Conservation (phyloP, 2,113 vertebrate genomes). For the Chionis minor region DNA sequence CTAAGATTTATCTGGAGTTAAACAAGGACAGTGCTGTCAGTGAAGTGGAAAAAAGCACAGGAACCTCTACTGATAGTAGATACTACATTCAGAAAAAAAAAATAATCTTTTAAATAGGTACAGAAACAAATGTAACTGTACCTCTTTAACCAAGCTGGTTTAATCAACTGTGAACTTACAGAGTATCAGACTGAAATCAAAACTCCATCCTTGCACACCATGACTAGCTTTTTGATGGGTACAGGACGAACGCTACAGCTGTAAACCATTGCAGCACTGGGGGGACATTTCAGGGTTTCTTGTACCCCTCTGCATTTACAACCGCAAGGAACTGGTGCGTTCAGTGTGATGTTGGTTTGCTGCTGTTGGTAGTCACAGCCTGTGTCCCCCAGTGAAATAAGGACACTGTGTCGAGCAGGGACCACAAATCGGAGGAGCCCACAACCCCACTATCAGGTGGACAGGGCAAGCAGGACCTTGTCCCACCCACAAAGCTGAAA, state of each 20-base stretch:
- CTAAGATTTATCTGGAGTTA: slow-evolving; percentile 13
- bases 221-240: neutral
- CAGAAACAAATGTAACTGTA: neutral
- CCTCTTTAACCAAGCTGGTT: neutral
- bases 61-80: neutral
- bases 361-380: neutral
- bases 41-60: neutral
- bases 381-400: neutral
- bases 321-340: fast-evolving
- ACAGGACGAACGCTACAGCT: neutral
- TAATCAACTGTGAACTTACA: neutral
- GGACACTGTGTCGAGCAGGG: fast-evolving
- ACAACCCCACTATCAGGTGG: fast-evolving
- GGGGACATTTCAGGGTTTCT: neutral
- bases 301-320: neutral
- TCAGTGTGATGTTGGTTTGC: neutral
- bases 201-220: neutral
- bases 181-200: neutral
- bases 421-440: neutral
- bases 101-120: neutral
- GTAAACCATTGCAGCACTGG: fast-evolving
- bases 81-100: neutral
- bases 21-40: neutral
- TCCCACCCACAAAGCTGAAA: neutral
- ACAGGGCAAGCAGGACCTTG: neutral